Evolutionary conservation across 2,888 invertebrate genomes (phyloP), one percentile per base, ranked within the genome.

Genomic region (Callimorpha dominula): DNA sequence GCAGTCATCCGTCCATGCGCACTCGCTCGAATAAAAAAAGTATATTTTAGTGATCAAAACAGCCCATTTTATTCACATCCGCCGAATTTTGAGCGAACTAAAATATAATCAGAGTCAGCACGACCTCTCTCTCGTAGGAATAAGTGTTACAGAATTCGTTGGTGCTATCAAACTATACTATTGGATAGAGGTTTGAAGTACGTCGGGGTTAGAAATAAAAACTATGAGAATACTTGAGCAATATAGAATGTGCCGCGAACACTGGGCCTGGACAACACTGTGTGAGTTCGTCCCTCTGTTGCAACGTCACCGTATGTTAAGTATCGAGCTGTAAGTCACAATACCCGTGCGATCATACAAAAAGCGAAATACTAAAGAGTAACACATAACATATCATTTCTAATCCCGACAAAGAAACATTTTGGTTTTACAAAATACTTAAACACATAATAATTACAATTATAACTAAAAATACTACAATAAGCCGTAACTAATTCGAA

Each of bases 51-150:
- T 84, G 84, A 86, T 87, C 85, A 83, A 83, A 88, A 87, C 82
- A 82, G 85, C 79, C 82, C 82, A 78, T 86, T 89, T 89, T 83
- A 87, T 88, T 85, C 70, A 78, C 75, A 74, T 83, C 85, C 83
- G 80, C 81, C 81, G 76, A 84, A 81, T 81, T 69, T 79, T 76
- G 75, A 77, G 77, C 81, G 73, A 83, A 80, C 73, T 80, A 84
- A 82, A 76, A 57, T 68, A 73, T 65, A 74, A 75, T 76, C 71
- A 81, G 69, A 73, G 72, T 68, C 70, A 73, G 81, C 70, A 81
- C 63, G 62, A 75, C 71, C 69, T 68, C 15, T 76, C 72, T 74
- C 75, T 72, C 72, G 70, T 68, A 69, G 66, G 50, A 57, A 72
- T 75, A 68, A 42, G 50, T 68, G 46, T 65, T 67, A 83, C 70